Conservation (phyloP, 2,113 vertebrate species). For the Marcusenius ussheri region DNA sequence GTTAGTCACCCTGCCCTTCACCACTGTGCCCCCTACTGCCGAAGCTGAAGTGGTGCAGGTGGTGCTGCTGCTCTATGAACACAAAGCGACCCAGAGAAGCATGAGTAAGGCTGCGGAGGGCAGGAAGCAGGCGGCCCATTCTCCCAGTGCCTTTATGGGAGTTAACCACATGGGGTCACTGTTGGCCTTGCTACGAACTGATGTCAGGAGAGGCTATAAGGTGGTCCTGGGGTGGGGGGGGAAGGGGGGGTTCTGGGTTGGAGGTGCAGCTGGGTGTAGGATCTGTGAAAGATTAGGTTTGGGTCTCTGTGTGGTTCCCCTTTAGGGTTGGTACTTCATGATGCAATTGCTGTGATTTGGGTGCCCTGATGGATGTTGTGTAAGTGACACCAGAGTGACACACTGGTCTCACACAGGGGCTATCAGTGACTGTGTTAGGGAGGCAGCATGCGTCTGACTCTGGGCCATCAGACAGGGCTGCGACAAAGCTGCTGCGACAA, state of each 20-base stretch:
- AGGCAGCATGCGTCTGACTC: background rate
- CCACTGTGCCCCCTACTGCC: background rate
- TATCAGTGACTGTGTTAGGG: background rate
- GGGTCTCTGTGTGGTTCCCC: background rate
- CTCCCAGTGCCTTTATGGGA: constrained; percentile 40
- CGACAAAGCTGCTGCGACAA: background rate
- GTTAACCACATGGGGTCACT: constrained; percentile 60
- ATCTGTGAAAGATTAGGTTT: background rate
- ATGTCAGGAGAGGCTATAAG: background rate
- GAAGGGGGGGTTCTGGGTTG: background rate
- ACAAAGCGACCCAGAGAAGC: background rate
- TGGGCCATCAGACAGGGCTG: background rate
- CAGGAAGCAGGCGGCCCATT: background rate
- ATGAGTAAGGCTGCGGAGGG: background rate
- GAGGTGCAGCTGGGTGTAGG: background rate
- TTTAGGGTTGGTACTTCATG: background rate
- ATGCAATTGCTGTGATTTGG: background rate
- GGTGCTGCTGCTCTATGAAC: background rate
- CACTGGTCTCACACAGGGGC: background rate
- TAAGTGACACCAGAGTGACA: background rate
- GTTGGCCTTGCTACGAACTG: constrained; percentile 33
- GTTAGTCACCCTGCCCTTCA: background rate
- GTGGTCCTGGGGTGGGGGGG: background rate
- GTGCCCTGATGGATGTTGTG: background rate
- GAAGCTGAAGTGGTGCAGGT: background rate